phyloP scores from a whole-genome alignment of 2,113 vertebrate genomes.

The Pogonocichla stellata region DNA sequence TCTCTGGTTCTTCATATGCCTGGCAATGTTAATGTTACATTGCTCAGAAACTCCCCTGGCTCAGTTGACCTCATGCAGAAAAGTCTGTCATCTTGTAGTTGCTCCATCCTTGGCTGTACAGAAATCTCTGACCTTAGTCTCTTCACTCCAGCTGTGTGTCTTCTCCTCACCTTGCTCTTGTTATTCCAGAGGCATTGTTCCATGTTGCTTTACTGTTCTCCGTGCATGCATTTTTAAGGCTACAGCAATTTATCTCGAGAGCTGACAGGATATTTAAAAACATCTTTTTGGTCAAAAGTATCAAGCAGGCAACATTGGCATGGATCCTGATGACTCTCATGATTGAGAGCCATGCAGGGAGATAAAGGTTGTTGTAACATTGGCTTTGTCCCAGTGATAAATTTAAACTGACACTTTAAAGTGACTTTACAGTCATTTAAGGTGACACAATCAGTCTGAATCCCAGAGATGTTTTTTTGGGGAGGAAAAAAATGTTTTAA shows the following conservation, averaged over 20 bases:
- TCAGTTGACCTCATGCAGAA: not conserved
- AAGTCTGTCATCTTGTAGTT: not conserved
- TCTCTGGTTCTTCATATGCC: not conserved
- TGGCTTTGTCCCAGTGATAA: not conserved
- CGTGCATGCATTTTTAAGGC: fast-evolving
- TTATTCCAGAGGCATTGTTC: not conserved
- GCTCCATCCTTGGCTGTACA: not conserved
- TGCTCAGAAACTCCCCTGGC: not conserved
- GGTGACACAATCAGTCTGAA: not conserved
- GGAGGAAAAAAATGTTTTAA: not conserved
- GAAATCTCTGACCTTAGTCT: not conserved
- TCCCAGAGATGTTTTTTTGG: not conserved
- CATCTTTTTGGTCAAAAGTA: not conserved
- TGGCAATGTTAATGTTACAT: not conserved
- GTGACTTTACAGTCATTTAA: not conserved
- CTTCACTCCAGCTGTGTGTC: not conserved
- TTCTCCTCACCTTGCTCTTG: not conserved
- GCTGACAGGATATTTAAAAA: not conserved
- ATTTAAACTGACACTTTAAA: not conserved
- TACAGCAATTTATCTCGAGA: not conserved
- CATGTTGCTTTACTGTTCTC: not conserved
- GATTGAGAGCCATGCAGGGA: not conserved
- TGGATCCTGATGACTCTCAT: not conserved
- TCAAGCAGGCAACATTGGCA: not conserved
- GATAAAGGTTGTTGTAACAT: not conserved